Evolutionary conservation across 2,888 invertebrate genomes (phyloP), one percentile per base, ranked within the genome.

Genomic region (Drosophila suboccidentalis): DNA sequence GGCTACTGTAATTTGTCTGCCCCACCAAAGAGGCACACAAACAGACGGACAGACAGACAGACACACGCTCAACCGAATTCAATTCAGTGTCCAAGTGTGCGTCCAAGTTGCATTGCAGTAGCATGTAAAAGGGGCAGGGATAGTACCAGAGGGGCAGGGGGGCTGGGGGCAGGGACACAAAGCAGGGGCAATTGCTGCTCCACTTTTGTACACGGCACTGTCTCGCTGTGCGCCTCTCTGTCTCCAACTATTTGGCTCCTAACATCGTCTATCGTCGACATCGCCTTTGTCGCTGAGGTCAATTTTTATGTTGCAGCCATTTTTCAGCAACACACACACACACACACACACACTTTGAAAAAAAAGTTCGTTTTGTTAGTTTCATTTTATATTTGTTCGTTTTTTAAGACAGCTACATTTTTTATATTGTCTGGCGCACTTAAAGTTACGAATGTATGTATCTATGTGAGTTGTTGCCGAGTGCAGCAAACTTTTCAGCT

Each of bases 1-100:
- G 86, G 88, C 91, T 90, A 89, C 91, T 89, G 91, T 90, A 89
- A 89, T 91, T 90, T 89, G 88, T 90, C 89, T 90, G 88, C 85
- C 72, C 90, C 89, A 79, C 87, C 80, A 82, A 63, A 85, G 74
- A 72, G 72, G 78, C 78, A 70, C 57, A 67, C 38, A 51, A 39
- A 54, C 10, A 26, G 26, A 26, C 10, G n/a, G 6, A 36, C 6
- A 36, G 36, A 44, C 19, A 38, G 29, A 17, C 26, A 41, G 36
- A 61, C 46, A 76, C 60, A 78, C 61, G 62, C 57, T 19, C 54
- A 43, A 51, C 69, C 75, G 75, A 75, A 66, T 78, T 62, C 75
- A 59, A 75, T 75, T 79, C 79, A 57, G 59, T 78, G 79, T 78
- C 80, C 75, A 78, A 72, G 67, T 78, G 78, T 73, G 65, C 62